These are phyloP conservation scores for Sebastes cheni DNA, from an alignment of 2,797 vertebrate species.

Conservation along the genomic window DNA sequence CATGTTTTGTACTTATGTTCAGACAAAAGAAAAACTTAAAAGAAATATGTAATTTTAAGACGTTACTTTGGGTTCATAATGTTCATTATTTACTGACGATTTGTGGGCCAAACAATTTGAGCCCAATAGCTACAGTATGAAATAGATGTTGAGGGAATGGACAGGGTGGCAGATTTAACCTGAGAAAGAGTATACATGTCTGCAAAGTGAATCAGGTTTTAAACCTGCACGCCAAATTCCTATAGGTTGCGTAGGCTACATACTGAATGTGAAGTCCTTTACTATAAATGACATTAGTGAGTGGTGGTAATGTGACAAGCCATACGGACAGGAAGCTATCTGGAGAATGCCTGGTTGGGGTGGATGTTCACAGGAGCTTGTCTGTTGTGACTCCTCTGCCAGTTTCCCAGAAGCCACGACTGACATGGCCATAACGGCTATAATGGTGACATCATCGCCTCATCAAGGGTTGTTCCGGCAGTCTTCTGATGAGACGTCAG, in stretches of 20 bases:
- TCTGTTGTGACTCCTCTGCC: slow-evolving; percentile 47
- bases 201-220: neutral
- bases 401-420: slow-evolving; percentile 74
- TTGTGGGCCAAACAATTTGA: neutral
- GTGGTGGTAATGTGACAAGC: slow-evolving; percentile 65
- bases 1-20: neutral
- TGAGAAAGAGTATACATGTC: neutral
- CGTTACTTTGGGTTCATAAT: neutral
- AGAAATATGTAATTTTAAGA: neutral
- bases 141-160: neutral
- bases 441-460: slow-evolving; percentile 62
- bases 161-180: neutral
- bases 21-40: neutral
- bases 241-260: neutral
- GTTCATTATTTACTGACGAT: neutral
- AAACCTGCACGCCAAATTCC: slow-evolving; percentile 14
- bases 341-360: slow-evolving; percentile 60
- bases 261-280: slow-evolving; percentile 18
- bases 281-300: slow-evolving; percentile 52
- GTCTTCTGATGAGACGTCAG: slow-evolving; percentile 20
- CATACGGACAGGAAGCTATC: slow-evolving; percentile 72
- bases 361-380: slow-evolving; percentile 45
- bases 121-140: neutral
- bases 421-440: slow-evolving; percentile 8
- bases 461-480: slow-evolving; percentile 18